These are phyloP conservation scores for Drosophila maculinotata DNA, from an alignment of 2,888 invertebrate genomes.

Conservation along the genomic window DNA sequence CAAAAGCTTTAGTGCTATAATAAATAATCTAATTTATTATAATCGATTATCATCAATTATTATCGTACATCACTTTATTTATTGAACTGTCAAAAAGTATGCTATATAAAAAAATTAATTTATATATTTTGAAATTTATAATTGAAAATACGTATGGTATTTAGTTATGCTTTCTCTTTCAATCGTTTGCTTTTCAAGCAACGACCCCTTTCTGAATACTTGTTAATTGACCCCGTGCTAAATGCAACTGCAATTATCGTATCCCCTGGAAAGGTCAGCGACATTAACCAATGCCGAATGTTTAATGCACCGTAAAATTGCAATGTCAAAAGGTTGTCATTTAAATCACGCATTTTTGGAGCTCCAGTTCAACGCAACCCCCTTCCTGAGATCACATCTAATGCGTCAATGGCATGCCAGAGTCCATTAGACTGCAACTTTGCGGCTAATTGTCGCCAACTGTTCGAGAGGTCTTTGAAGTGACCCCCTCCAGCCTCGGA, in stretches of 20 bases:
- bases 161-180: too few species aligned
- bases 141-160: not conserved
- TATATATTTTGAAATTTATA: too few species aligned
- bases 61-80: not conserved
- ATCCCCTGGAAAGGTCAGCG: conserved; percentile 38
- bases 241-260: conserved; percentile 23
- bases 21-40: too few species aligned
- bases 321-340: conserved; percentile 58
- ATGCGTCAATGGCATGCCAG: conserved; percentile 70
- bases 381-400: conserved; percentile 35
- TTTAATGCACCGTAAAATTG: conserved; percentile 75
- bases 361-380: not conserved
- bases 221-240: not conserved
- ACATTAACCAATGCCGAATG: conserved; percentile 47
- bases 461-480: conserved; percentile 58
- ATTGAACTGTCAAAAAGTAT: conserved; percentile 17
- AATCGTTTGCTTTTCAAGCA: too few species aligned
- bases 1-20: too few species aligned
- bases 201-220: not conserved
- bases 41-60: too few species aligned
- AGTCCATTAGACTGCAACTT: conserved; percentile 49
- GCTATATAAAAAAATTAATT: conserved; percentile 8
- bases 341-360: conserved; percentile 48
- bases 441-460: conserved; percentile 68
- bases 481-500: conserved; percentile 10